Base-by-base conservation (phyloP, 2,888 invertebrate genomes). In the Masnerella sp. region DNA sequence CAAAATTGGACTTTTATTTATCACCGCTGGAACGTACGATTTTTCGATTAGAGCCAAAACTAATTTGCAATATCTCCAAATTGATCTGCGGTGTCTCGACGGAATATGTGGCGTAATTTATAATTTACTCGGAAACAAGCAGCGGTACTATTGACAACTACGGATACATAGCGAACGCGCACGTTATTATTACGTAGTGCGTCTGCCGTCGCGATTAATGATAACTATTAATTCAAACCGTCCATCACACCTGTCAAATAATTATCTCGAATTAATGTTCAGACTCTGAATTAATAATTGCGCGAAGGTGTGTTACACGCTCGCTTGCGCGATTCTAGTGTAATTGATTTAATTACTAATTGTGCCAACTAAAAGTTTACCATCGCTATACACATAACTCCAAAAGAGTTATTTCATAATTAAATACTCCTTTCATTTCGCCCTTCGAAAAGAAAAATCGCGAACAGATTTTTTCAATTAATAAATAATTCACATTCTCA, bases 231-330 rank as follows among this genome's bases (percentile, higher is more conserved):
- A 68, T 59, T 59, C 49, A 25, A 59, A 51, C 36, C 52, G 45
- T 68, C 43, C 40, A 52, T 59, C 68, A 68, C 32, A 25, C 17
- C 58, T 52, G 59, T 59, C 68, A 52, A 68, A 59, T 59, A 59
- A 68, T 68, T 59, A 68, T 59, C 68, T 68, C 59, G 17, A 51
- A 59, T 68, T 68, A 58, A 68, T 68, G 56, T 38, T 30, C 38
- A 5, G 12, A n/a, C n/a, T 2, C 32, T 12, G 52, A 51, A 68
- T 68, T 59, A 51, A 47, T 52, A 51, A 58, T 43, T 8, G 18
- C 34, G 58, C 34, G 40, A 45, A 65, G 36, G 17, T 25, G 15
- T 9, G 51, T 47, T 18, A 47, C 14, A 49, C 32, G 17, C n/a
- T 15, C 20, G 36, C 30, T 18, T 14, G 36, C 7, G 8, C 5